Base-by-base conservation (phyloP, 2,113 vertebrate species). In the Heterochromis multidens region DNA sequence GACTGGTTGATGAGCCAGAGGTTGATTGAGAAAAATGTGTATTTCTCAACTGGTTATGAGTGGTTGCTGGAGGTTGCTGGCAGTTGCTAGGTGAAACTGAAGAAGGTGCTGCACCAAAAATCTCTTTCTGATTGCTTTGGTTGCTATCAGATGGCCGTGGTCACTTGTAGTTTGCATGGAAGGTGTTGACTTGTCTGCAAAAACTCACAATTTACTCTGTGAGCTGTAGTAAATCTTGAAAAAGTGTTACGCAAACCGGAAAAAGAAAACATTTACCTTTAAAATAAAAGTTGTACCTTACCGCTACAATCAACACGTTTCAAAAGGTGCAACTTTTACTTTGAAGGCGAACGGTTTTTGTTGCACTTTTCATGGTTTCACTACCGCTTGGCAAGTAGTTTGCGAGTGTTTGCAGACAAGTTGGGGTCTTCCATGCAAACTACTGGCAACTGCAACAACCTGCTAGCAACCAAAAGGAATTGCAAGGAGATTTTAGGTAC, bases 1-100 rank as follows among this genome's bases (percentile, higher is more conserved):
- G n/a, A n/a, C n/a, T n/a, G n/a, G n/a, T n/a, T n/a, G 33, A 65
- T 1, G 21, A 65, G 62, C 12, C 0, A 31, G 62, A 40, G 21
- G 12, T 0, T 40, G 12, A 65, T 37, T 1, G 37, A 23, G 62
- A 23, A 23, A 0, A 37, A 63, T 4, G 33, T 7, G 11, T 63
- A 37, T 63, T 37, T 0, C 33, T 63, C 6, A 1, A 37, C 33
- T 13, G 5, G 31, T 62, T 35, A 31, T 12, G 33, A 65, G 21
- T 0, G 2, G 35, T 0, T 67, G 63, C 63, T 43, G 63, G 63
- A 25, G 37, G 40, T 67, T 67, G 40, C 21, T 7, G 0, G 35
- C 35, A 43, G 40, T 67, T 17, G 63, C 43, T 67, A 25, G 63
- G 63, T 16, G n/a, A 67, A 6, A 43, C 13, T 67, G 63, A n/a